Percentiles rank a stretch among this genome's conserved stretches.
Evolutionary conservation across 2,797 vertebrate species (phyloP).

Genomic region (Huso huso): DNA sequence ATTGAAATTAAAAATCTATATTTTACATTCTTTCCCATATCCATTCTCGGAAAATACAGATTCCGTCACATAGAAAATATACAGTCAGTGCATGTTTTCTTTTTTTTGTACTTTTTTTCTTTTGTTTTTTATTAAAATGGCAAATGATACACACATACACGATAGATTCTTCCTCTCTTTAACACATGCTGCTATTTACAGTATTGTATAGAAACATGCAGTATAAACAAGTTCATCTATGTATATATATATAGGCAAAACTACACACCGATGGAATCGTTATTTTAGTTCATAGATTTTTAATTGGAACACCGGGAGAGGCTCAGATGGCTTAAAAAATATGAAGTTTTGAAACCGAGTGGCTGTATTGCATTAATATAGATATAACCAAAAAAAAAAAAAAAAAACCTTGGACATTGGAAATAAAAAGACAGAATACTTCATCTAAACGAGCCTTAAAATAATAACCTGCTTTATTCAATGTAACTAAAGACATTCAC

Average conservation of each 20-base stretch:
- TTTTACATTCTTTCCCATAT: constrained; percentile 63
- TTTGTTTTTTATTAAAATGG: constrained; percentile 67
- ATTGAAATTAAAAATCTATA: constrained; percentile 52
- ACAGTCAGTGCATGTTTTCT: constrained; percentile 59
- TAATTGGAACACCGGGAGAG: constrained; percentile 28
- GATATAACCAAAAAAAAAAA: neutral
- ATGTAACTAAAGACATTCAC: too few species aligned
- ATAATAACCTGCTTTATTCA: too few species aligned
- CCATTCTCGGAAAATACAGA: constrained; percentile 65
- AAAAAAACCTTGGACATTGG: too few species aligned
- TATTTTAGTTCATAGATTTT: constrained; percentile 1
- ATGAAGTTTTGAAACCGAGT: too few species aligned
- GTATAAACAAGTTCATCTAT: constrained; percentile 56
- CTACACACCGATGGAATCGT: constrained; percentile 59
- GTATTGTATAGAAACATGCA: constrained; percentile 77
- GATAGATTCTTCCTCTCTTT: constrained; percentile 64
- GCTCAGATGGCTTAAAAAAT: constrained; percentile 52
- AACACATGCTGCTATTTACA: constrained; percentile 82
- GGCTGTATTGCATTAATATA: constrained; percentile 6
- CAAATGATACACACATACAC: constrained; percentile 70
- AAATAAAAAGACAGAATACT: too few species aligned
- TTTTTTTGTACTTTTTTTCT: constrained; percentile 31
- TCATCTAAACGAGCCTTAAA: too few species aligned
- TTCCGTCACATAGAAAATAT: constrained; percentile 72
- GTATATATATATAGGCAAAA: constrained; percentile 63